Evolutionary conservation across 2,797 vertebrate genomes (phyloP).

Genomic region (Apogon hyalosoma): DNA sequence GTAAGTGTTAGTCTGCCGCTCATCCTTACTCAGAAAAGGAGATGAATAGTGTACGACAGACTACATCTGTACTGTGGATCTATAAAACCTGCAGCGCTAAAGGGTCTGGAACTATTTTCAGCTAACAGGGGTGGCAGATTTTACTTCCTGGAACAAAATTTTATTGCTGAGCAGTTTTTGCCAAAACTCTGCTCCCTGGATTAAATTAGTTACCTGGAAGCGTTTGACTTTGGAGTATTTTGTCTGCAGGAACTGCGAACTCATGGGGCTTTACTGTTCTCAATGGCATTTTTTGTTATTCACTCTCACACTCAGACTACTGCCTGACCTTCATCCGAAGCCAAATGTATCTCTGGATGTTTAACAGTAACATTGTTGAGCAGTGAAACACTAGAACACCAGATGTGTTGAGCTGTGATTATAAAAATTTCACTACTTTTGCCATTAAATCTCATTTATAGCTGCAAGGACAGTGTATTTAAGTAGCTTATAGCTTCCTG

Average conservation of each 20-base stretch:
- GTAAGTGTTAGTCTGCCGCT: not conserved
- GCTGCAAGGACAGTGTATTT: not conserved
- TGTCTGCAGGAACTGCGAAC: conserved; percentile 42
- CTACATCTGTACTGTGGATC: conserved; percentile 33
- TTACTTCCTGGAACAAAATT: conserved; percentile 64
- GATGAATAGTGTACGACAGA: conserved; percentile 7
- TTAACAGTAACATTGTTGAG: conserved; percentile 19
- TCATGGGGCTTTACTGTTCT: conserved; percentile 56
- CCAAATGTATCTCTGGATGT: conserved; percentile 29
- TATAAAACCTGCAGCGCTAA: conserved; percentile 34
- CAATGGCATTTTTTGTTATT: conserved; percentile 35
- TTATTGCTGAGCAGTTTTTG: conserved; percentile 54
- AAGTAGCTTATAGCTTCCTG: conserved; percentile 10
- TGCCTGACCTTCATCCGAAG: conserved; percentile 42
- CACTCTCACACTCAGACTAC: conserved; percentile 23
- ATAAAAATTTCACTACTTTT: conserved; percentile 29
- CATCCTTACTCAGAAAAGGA: not conserved
- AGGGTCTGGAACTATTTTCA: conserved; percentile 56
- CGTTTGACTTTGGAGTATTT: conserved; percentile 50
- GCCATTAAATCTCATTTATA: conserved; percentile 32
- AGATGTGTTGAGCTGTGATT: conserved; percentile 49
- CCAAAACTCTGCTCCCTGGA: conserved; percentile 52
- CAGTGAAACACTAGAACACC: conserved; percentile 28
- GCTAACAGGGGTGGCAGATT: conserved; percentile 52
- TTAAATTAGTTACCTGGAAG: conserved; percentile 70